Conservation (phyloP, 2,113 vertebrate species). For the Antigone vipio region DNA sequence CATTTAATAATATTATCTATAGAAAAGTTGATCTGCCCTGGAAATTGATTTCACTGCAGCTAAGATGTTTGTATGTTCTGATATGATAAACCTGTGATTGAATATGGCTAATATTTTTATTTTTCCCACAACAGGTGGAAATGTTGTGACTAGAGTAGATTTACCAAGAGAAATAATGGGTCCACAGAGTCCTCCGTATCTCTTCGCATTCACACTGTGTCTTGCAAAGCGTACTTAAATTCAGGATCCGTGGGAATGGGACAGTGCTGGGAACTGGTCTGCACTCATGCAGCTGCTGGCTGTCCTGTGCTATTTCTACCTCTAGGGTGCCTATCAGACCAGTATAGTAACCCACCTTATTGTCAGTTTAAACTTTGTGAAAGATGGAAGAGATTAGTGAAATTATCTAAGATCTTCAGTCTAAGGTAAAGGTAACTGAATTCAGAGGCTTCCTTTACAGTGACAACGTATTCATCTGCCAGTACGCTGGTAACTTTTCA, state of each 20-base stretch:
- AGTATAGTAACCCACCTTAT: neutral
- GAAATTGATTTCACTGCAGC: neutral
- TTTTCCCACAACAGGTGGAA: neutral
- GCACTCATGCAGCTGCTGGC: neutral
- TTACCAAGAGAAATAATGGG: neutral
- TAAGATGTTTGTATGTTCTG: neutral
- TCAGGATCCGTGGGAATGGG: neutral
- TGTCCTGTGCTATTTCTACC: neutral
- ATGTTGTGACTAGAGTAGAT: neutral
- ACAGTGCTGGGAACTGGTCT: neutral
- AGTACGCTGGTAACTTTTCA: neutral
- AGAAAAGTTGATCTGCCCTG: neutral
- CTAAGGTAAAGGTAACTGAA: neutral
- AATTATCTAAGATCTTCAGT: neutral
- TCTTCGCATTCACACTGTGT: neutral
- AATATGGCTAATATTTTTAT: neutral
- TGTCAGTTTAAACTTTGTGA: neutral
- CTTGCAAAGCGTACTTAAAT: neutral
- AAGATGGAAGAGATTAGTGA: neutral
- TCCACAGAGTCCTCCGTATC: rapidly evolving
- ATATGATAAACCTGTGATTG: neutral
- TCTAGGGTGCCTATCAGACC: neutral
- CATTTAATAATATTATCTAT: neutral
- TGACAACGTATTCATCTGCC: neutral
- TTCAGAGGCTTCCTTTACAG: neutral